Percentiles rank a stretch among this genome's conserved stretches.
Evolutionary conservation across 2,113 vertebrate species (phyloP).

Genomic region (Pithys albifrons): DNA sequence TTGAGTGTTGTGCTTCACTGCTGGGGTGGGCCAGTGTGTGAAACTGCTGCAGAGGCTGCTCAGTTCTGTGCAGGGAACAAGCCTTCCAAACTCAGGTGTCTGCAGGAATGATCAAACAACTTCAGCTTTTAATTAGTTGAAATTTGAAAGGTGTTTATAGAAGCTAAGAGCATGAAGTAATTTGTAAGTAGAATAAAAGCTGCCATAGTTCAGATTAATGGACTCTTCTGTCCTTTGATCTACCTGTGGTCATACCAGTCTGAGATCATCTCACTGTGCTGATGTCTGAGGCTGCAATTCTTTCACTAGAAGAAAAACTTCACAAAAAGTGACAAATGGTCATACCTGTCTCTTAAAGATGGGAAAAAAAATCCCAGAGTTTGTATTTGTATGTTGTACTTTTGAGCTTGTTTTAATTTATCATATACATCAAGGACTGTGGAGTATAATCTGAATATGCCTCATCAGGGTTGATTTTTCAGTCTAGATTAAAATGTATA

Average conservation of each 20-base stretch:
- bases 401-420: not conserved
- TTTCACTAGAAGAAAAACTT: not conserved
- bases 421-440: not conserved
- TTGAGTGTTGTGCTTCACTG: fast-evolving
- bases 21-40: not conserved
- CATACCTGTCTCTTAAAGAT: not conserved
- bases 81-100: not conserved
- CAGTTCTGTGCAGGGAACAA: not conserved
- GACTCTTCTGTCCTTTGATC: not conserved
- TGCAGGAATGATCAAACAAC: not conserved
- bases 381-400: not conserved
- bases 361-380: no score
- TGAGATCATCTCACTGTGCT: not conserved
- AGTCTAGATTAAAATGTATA: not conserved
- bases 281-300: not conserved
- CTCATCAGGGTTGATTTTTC: not conserved
- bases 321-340: not conserved
- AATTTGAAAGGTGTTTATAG: not conserved
- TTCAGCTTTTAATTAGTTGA: not conserved
- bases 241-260: not conserved
- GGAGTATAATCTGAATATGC: not conserved
- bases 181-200: not conserved
- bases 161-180: not conserved
- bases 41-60: not conserved
- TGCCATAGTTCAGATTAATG: not conserved